Evolutionary conservation across 2,888 invertebrate genomes (phyloP).

Genomic region (Brachyptera risi): DNA sequence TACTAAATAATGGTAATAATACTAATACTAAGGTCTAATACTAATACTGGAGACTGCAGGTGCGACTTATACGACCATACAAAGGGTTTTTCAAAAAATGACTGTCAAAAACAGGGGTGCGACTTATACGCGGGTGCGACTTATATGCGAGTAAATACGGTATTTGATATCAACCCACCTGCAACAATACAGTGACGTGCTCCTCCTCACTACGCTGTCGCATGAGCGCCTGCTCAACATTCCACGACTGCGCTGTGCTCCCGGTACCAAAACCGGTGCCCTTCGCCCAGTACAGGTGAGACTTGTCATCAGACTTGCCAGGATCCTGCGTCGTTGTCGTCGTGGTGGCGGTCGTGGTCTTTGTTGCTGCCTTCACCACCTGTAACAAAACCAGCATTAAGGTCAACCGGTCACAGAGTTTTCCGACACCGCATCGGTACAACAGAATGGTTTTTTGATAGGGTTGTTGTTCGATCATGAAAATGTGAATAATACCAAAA

Average conservation of each 20-base stretch:
- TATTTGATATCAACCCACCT: too few species aligned
- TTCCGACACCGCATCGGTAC: too few species aligned
- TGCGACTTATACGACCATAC: too few species aligned
- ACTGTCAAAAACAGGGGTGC: neutral
- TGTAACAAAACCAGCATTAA: slow-evolving; percentile 12
- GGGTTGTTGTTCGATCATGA: too few species aligned
- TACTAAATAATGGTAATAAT: too few species aligned
- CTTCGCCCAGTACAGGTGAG: slow-evolving; percentile 89
- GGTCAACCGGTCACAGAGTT: too few species aligned
- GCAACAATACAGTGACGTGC: slow-evolving; percentile 30
- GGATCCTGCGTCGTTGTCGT: slow-evolving; percentile 10
- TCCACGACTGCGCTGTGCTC: slow-evolving; percentile 93
- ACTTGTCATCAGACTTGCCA: slow-evolving; percentile 60
- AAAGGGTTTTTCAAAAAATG: neutral
- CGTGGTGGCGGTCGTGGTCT: slow-evolving; percentile 36
- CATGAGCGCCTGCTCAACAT: slow-evolving; percentile 89
- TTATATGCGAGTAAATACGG: too few species aligned
- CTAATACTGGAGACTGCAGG: too few species aligned
- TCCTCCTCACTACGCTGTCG: slow-evolving; percentile 82
- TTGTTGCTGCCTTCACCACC: slow-evolving; percentile 39
- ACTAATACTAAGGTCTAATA: too few species aligned
- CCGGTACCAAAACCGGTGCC: slow-evolving; percentile 97
- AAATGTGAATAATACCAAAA: too few species aligned
- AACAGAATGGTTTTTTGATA: too few species aligned
- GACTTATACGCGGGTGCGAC: too few species aligned